Conservation (phyloP, 2,888 invertebrate genomes). For the Cordilura impudica region DNA sequence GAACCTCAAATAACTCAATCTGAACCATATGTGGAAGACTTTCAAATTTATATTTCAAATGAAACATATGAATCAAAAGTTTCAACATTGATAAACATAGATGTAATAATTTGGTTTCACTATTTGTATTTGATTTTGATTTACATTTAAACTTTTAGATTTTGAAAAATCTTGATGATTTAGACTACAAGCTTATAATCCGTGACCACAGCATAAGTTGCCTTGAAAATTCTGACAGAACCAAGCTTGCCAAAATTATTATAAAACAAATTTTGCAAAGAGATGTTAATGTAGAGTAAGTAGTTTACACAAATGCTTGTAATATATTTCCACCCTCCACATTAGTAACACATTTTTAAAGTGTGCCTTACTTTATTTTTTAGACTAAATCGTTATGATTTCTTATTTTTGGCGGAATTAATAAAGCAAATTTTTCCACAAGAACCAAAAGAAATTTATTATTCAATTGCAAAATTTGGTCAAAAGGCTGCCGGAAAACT, state of each 20-base stretch:
- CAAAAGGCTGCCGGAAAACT: not conserved
- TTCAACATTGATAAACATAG: not conserved
- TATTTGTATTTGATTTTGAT: not conserved
- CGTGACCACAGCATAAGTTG: not conserved
- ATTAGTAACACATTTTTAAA: too few species aligned
- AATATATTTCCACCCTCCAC: too few species aligned
- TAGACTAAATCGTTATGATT: slow-evolving; percentile 1
- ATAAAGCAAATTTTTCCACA: not conserved
- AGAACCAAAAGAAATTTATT: not conserved
- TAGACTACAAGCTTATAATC: not conserved
- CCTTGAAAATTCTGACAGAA: not conserved
- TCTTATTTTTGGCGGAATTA: not conserved
- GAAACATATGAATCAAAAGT: not conserved
- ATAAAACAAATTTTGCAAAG: not conserved
- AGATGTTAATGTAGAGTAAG: not conserved
- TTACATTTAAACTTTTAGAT: not conserved
- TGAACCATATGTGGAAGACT: too few species aligned
- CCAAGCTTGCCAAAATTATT: not conserved
- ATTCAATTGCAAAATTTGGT: not conserved
- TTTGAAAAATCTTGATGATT: not conserved
- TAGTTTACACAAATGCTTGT: not conserved
- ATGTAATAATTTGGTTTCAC: not conserved
- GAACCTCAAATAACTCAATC: too few species aligned
- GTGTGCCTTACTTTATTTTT: not conserved
- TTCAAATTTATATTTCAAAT: too few species aligned